Conservation (phyloP, 2,113 vertebrate genomes). For the Falcunculus frontatus region DNA sequence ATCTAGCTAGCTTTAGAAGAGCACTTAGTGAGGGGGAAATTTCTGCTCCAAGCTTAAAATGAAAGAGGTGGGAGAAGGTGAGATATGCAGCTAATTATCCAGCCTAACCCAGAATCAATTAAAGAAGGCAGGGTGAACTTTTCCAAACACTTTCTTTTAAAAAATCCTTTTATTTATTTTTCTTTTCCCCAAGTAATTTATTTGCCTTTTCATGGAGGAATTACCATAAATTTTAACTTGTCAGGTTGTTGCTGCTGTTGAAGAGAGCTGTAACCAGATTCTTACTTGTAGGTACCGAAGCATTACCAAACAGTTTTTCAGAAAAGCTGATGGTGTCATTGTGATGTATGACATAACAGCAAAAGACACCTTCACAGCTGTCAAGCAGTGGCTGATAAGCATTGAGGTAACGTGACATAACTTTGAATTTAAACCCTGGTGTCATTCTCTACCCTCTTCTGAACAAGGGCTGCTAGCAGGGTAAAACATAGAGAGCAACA, state of each 20-base stretch:
- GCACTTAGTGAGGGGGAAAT: neutral
- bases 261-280: neutral
- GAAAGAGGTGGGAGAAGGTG: neutral
- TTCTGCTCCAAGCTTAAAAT: neutral
- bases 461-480: neutral
- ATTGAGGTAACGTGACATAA: conserved; percentile 76
- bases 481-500: neutral
- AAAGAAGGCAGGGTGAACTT: neutral
- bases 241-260: neutral
- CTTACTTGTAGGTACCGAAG: conserved; percentile 80
- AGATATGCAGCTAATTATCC: neutral
- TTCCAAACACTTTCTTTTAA: neutral
- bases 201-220: neutral
- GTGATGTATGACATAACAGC: conserved; percentile 89
- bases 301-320: conserved; percentile 94
- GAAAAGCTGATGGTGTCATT: conserved; percentile 89
- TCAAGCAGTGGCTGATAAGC: conserved; percentile 83
- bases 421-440: neutral
- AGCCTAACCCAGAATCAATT: neutral
- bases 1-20: neutral
- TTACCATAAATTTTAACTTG: neutral
- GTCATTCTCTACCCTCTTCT: neutral
- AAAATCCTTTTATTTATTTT: neutral
- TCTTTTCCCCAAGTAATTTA: neutral
- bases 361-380: conserved; percentile 80